Base-by-base conservation (phyloP, 2,113 vertebrate genomes). In the Malurus elegans region DNA sequence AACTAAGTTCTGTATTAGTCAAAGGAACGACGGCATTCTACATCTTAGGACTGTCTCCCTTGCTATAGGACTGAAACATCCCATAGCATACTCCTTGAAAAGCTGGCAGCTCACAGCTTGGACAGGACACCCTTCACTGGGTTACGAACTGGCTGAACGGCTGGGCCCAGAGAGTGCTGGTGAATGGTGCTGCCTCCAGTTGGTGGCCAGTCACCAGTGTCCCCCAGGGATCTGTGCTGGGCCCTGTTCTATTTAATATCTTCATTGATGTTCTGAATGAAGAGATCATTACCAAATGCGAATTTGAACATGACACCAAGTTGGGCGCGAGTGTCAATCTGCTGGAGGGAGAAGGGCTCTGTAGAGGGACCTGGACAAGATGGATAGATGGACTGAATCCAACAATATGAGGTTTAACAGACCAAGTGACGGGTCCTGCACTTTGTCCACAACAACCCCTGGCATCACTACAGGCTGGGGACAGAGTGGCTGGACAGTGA, bases 201-300 rank as follows among this genome's bases (percentile, higher is more conserved):
- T 44, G 17, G 20, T 9, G 17, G 11, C 8, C 31, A 6, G 8
- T 24, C 50, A 57, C 24, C 0, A 16, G 72, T 14, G 17, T 26
- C 20, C 10, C 14, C 4, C 26, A 44, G 44, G 17, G 4, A 18
- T 36, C 20, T 18, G 20, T 36, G 20, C 3, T 18, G 20, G 25
- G 9, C 1, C 17, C 17, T 21, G 20, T 26, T 36, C 53, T 67
- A 7, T 36, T 86, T 50, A 75, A 42, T 0, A 66, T 14, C 13
- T 42, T 29, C 25, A 50, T 1, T 31, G 24, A 31, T 50, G 5
- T 50, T 42, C 25, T 58, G 10, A 44, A 32, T 16, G 20, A 86
- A 2, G 20, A 4, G 31, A 42, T 40, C 0, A 0, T 44, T 47
- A 31, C 19, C 13, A 66, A 25, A 8, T 20, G 16, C 5, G 42